Evolutionary conservation across 2,797 vertebrate species (phyloP), one percentile per base, ranked within the genome.

Genomic region (Remorina albescens): DNA sequence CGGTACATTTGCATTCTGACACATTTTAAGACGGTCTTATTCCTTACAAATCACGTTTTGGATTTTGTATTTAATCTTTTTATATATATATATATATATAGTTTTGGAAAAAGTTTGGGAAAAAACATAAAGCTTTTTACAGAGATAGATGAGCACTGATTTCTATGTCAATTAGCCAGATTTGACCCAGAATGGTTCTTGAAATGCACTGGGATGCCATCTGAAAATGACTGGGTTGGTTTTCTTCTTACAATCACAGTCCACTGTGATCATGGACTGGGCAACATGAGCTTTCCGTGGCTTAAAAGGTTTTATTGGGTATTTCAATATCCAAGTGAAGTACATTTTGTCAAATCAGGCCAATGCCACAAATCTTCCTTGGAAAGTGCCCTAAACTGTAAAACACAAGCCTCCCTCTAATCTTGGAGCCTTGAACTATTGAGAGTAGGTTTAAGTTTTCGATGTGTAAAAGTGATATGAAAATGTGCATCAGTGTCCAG

Each of bases 151-250:
- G 12, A 18, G 44, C 49, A 30, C 23, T 26, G 25, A 13, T 69
- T 36, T 44, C 72, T 67, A 2, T 21, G 28, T 78, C 53, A 64
- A 46, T 55, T 32, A 55, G 28, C 23, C 36, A 28, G 9, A 58
- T 71, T 44, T 73, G 37, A 56, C 12, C 26, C 39, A 6, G 18
- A 46, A 15, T 54, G 25, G 72, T 56, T 61, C 26, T 12, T 61
- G n/a, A 9, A 49, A 54, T 47, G 9, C 32, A 49, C 16, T 10
- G 32, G 60, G 47, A 46, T 23, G n/a, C 44, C 64, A 71, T 53
- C 59, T 67, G 60, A 57, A 67, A 86, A 83, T 70, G 41, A 82
- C 37, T 53, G 57, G 64, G 51, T 61, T 71, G 55, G 56, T 56
- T 51, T 41, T 63, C 26, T 78, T 76, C 71, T 84, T 81, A 57